Evolutionary conservation across 1,140 invertebrate species (phyloP).

Genomic region (Doryteuthis pealeii): DNA sequence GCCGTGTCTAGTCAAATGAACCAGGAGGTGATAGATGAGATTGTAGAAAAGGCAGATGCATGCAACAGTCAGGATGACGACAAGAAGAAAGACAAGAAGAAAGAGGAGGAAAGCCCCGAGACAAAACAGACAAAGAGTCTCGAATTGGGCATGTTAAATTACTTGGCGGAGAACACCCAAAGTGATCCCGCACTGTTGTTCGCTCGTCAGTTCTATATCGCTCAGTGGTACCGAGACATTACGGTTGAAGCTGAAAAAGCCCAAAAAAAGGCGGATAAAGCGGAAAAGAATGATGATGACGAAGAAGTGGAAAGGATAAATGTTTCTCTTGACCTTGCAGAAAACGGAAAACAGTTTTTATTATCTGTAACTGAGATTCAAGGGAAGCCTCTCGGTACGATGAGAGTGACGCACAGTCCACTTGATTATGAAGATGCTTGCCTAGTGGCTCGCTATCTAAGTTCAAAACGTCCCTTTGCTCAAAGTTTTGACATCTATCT

Average conservation of each 20-base stretch:
- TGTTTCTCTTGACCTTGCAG: constrained; percentile 76
- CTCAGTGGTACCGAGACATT: constrained; percentile 94
- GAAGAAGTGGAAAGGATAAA: constrained; percentile 64
- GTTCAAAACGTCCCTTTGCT: constrained; percentile 93
- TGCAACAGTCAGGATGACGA: neutral
- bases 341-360: constrained; percentile 82
- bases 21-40: constrained; percentile 87
- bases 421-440: constrained; percentile 93
- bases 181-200: constrained; percentile 76
- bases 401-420: constrained; percentile 59
- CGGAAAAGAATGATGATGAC: constrained; percentile 53
- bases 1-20: constrained; percentile 86
- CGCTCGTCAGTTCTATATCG: constrained; percentile 92
- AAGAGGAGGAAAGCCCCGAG: neutral
- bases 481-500: constrained; percentile 96
- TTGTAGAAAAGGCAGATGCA: constrained; percentile 86
- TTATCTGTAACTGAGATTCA: constrained; percentile 37
- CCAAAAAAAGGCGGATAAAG: constrained; percentile 46
- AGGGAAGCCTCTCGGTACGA: constrained; percentile 28
- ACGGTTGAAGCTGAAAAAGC: constrained; percentile 73
- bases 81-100: neutral
- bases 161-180: constrained; percentile 89
- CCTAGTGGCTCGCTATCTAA: constrained; percentile 90
- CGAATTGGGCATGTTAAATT: constrained; percentile 90
- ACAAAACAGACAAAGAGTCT: constrained; percentile 76